These are phyloP conservation scores for Sebastes trivittatus DNA, from an alignment of 2,797 vertebrate genomes.

Conservation along the genomic window DNA sequence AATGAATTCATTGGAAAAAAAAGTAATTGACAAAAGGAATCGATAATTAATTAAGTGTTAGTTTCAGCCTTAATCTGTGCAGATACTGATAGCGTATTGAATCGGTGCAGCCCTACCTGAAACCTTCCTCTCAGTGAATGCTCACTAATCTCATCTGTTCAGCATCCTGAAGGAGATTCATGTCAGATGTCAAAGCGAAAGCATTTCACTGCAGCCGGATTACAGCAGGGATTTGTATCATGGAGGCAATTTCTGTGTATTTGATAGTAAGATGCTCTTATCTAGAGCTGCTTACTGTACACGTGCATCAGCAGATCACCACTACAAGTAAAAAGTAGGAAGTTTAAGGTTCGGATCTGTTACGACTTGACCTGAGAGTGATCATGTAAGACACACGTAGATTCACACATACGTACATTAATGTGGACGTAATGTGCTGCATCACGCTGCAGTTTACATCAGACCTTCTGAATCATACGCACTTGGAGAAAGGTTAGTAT, in stretches of 20 bases:
- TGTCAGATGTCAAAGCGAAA: neutral
- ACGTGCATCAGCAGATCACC: neutral
- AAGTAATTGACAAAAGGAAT: too few relatives aligned
- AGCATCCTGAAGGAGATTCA: neutral
- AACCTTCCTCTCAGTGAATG: neutral
- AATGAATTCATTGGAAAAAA: neutral
- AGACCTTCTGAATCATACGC: constrained; percentile 49
- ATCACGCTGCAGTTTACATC: constrained; percentile 27
- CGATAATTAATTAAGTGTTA: neutral
- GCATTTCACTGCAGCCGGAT: neutral
- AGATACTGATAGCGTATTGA: neutral
- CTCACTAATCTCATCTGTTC: neutral
- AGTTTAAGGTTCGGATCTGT: neutral
- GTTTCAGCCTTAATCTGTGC: neutral
- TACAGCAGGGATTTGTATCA: neutral
- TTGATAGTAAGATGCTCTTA: neutral
- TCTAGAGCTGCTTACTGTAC: neutral
- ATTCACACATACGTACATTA: neutral
- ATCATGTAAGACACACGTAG: neutral
- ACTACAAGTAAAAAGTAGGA: neutral
- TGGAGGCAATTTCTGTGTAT: neutral
- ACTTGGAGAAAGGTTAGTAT: constrained; percentile 43
- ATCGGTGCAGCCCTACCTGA: neutral
- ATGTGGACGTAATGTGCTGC: constrained; percentile 1
- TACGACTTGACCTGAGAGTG: neutral